phyloP scores from a whole-genome alignment of 2,888 invertebrate genomes.

The Leucophenga maculata region DNA sequence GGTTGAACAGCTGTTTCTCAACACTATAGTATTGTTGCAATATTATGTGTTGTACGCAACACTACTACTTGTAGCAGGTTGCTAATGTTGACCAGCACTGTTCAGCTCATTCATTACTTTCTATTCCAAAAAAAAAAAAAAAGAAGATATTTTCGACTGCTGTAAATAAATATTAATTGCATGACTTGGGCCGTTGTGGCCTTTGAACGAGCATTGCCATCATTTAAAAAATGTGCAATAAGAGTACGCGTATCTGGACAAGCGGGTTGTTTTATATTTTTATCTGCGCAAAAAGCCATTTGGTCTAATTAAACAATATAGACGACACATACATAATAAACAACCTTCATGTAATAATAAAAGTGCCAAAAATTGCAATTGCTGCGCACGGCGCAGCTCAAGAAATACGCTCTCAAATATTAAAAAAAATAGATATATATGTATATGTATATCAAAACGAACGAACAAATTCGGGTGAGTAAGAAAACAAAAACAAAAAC shows the following conservation, averaged over 20 bases:
- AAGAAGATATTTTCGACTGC: neutral
- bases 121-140: constrained; percentile 11
- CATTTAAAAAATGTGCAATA: neutral
- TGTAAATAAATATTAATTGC: constrained; percentile 23
- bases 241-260: no score
- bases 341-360: neutral
- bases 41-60: neutral
- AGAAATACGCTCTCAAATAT: constrained; percentile 10
- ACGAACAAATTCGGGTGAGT: constrained; percentile 21
- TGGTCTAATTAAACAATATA: no score
- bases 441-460: neutral
- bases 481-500: neutral
- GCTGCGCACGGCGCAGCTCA: constrained; percentile 4
- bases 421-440: neutral
- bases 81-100: neutral
- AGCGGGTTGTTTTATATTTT: neutral
- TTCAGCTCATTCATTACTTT: constrained; percentile 19
- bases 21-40: neutral
- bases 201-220: no score
- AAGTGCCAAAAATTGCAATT: neutral
- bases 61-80: no score
- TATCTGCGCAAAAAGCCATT: neutral
- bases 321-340: neutral
- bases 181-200: neutral
- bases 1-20: neutral